phyloP scores from a whole-genome alignment of 1,140 invertebrate genomes.

The Caenorhabditis brenneri region DNA sequence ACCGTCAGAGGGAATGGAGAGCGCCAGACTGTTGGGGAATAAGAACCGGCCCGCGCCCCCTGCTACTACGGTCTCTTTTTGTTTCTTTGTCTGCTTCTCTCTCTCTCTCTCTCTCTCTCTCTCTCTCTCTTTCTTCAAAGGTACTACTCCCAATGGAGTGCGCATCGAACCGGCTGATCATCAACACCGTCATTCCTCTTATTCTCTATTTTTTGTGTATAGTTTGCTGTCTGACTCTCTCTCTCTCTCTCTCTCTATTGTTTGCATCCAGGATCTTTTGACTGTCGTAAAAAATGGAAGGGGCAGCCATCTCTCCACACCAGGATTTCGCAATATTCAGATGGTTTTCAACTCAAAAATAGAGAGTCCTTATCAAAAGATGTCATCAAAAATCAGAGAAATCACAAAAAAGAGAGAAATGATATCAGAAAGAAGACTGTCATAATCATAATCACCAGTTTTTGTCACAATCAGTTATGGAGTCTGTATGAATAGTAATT shows the following conservation, averaged over 20 bases:
- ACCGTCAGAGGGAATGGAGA: not conserved
- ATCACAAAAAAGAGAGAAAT: conserved; percentile 15
- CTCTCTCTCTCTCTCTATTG: not conserved
- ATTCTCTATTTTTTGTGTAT: conserved; percentile 19
- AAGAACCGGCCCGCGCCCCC: not conserved
- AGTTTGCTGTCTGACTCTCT: not conserved
- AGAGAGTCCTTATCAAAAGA: not conserved
- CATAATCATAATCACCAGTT: not conserved
- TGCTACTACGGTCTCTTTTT: conserved; percentile 18
- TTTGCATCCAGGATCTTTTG: conserved; percentile 45
- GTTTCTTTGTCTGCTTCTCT: conserved; percentile 30
- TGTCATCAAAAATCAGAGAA: conserved; percentile 25
- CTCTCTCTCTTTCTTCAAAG: too few relatives aligned
- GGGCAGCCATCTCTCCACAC: too few relatives aligned
- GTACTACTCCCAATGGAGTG: conserved; percentile 14
- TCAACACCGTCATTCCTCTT: conserved; percentile 11
- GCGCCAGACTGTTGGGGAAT: not conserved
- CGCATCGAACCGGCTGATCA: conserved; percentile 3
- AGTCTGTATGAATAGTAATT: not conserved
- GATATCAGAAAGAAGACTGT: conserved; percentile 7
- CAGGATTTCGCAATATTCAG: conserved; percentile 36
- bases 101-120: conserved; percentile 15
- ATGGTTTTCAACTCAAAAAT: not conserved
- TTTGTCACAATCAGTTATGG: too few relatives aligned
- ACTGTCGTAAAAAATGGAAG: not conserved